Conservation (phyloP, 2,888 invertebrate genomes). For the Drosophila nigricruria region DNA sequence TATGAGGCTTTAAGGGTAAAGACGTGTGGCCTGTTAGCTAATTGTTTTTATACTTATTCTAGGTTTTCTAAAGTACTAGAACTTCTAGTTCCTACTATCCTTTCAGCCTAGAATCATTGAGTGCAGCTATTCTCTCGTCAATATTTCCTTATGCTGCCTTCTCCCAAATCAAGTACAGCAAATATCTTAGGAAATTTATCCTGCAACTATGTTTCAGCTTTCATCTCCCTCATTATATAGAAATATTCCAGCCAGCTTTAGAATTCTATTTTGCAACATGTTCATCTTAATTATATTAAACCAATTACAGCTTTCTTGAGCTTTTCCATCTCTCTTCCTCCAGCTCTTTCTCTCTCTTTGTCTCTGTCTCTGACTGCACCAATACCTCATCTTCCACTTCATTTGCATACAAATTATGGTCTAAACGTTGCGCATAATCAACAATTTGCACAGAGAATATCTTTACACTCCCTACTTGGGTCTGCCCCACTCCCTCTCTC, state of each 20-base stretch:
- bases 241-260: background rate
- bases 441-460: constrained; percentile 39
- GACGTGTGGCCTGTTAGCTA: background rate
- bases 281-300: background rate
- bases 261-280: background rate
- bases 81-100: too few relatives aligned
- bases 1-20: background rate
- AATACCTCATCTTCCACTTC: constrained; percentile 44
- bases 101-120: too few relatives aligned
- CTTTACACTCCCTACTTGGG: background rate
- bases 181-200: background rate
- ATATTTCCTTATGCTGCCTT: background rate
- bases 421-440: constrained; percentile 57
- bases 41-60: too few relatives aligned
- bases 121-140: background rate
- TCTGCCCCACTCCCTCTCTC: background rate
- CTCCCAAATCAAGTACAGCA: background rate
- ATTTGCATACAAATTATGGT: constrained; percentile 71
- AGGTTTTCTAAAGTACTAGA: too few relatives aligned
- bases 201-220: background rate
- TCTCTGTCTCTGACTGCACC: background rate
- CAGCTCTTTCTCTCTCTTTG: background rate
- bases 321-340: background rate
- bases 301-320: background rate
- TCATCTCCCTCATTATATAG: background rate